Evolutionary conservation across 2,113 vertebrate species (phyloP).

Genomic region (Gymnorhina tibicen): DNA sequence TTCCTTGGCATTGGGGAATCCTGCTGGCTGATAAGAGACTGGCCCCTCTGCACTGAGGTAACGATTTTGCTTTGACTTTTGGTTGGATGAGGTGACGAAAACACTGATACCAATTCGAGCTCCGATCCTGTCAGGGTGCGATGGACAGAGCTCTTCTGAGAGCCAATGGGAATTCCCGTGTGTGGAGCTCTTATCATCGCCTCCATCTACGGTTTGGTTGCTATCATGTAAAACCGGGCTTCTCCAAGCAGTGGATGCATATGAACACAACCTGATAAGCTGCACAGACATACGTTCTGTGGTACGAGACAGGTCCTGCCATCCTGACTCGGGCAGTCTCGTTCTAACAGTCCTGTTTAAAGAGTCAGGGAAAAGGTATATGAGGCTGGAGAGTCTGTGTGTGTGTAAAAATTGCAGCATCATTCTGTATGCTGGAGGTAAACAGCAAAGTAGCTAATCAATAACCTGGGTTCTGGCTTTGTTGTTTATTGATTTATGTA

Average conservation of each 20-base stretch:
- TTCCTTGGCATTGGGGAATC: not conserved
- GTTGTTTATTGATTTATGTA: slow-evolving; percentile 11
- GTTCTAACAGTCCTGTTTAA: not conserved
- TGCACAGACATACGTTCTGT: not conserved
- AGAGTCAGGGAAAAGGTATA: not conserved
- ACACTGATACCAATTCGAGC: not conserved
- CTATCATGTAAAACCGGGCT: not conserved
- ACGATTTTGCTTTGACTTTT: not conserved
- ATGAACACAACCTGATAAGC: not conserved
- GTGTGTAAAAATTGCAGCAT: slow-evolving; percentile 10
- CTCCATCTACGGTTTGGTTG: not conserved
- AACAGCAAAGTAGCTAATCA: slow-evolving; percentile 35
- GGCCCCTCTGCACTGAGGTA: not conserved
- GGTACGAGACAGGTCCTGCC: not conserved
- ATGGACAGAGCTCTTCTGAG: not conserved
- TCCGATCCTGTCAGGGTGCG: not conserved
- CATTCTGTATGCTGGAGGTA: not conserved
- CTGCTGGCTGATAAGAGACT: not conserved
- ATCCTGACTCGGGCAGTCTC: not conserved
- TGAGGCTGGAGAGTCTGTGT: not conserved
- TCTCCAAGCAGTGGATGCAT: not conserved
- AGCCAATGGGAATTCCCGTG: not conserved
- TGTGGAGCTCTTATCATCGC: not conserved
- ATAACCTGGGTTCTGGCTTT: slow-evolving; percentile 38
- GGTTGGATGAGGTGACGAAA: not conserved